A percentile compares a stretch with the other conserved stretches of the same genome.
Conservation (phyloP, 2,113 vertebrate genomes). For the Pterocles gutturalis region DNA sequence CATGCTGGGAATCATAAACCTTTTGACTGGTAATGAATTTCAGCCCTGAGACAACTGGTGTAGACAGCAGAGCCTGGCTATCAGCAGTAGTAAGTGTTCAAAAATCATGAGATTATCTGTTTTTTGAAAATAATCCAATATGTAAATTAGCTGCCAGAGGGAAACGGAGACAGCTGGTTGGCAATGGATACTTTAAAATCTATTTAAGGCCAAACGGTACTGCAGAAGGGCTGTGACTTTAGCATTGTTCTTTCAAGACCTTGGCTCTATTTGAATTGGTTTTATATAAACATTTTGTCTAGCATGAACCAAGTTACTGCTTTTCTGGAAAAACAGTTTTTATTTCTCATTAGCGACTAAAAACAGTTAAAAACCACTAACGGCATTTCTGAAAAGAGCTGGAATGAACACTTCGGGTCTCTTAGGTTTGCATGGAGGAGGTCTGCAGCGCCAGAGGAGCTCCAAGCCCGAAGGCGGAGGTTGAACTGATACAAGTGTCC, state of each 20-base stretch:
- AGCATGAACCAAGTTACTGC: neutral
- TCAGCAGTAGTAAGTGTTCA: neutral
- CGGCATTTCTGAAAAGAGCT: no score
- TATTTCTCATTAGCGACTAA: neutral
- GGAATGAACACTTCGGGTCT: accelerated
- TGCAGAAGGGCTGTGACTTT: neutral
- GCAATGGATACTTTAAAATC: constrained; percentile 1
- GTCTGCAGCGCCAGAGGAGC: neutral
- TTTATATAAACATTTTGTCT: neutral
- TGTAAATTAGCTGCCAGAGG: neutral
- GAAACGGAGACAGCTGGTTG: neutral
- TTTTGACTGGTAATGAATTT: no score
- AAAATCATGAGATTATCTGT: neutral
- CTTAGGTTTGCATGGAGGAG: neutral
- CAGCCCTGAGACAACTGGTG: accelerated
- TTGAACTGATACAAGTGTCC: neutral
- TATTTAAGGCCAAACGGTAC: neutral
- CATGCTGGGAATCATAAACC: neutral
- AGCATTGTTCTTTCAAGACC: neutral
- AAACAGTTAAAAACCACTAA: neutral
- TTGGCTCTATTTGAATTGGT: neutral
- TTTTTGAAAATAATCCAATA: constrained; percentile 20
- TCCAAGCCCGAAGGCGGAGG: accelerated
- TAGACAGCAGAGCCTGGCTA: neutral
- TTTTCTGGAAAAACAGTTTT: neutral